Percentiles rank a stretch among this genome's conserved stretches.
Conservation (phyloP, 2,888 invertebrate genomes). For the Troilus luridus region DNA sequence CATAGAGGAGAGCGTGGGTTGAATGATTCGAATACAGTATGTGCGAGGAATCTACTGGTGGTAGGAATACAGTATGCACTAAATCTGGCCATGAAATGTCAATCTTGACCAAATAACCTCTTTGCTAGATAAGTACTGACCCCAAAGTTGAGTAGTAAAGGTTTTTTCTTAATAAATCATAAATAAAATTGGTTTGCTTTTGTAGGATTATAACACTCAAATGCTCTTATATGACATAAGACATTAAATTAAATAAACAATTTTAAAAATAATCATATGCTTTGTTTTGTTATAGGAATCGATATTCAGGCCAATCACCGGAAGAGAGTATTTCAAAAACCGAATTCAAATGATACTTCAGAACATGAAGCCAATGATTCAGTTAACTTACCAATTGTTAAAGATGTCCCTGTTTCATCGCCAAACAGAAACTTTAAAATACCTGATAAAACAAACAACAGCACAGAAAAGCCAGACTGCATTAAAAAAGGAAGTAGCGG, state of each 20-base stretch:
- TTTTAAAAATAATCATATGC: neutral
- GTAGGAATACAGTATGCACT: too few species aligned
- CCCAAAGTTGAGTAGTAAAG: too few species aligned
- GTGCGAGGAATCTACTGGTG: too few species aligned
- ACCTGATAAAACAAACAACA: neutral
- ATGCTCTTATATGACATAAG: too few species aligned
- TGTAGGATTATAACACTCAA: too few species aligned
- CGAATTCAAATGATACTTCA: neutral
- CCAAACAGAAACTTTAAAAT: neutral
- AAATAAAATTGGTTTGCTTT: too few species aligned
- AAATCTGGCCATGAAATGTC: too few species aligned
- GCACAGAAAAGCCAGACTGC: neutral
- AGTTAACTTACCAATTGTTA: neutral
- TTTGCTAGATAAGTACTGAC: too few species aligned
- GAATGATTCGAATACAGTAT: too few species aligned
- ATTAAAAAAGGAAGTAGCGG: neutral
- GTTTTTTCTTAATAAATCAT: too few species aligned
- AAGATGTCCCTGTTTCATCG: neutral
- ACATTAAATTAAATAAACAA: neutral
- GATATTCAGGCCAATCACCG: neutral
- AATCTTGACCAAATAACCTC: too few species aligned
- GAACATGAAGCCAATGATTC: neutral
- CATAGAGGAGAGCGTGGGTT: too few species aligned
- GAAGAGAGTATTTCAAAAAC: neutral
- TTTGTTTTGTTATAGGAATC: neutral